Evolutionary conservation across 2,797 vertebrate species (phyloP).

Genomic region (Myotis vivesi): DNA sequence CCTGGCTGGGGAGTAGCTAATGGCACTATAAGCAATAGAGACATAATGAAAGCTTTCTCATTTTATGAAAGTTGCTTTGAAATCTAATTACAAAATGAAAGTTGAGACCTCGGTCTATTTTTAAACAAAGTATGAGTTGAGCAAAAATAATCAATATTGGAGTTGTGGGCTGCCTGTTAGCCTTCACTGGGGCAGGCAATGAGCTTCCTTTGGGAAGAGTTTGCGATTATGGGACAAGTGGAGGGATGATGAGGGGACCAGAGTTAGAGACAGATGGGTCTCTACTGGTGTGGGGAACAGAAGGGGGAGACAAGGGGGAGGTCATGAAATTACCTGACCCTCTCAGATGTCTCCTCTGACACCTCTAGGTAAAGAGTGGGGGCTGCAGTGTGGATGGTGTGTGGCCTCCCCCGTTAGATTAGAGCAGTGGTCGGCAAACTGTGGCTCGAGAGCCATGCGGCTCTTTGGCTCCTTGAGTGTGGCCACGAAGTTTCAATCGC

Average conservation of each 20-base stretch:
- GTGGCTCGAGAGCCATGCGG: too few relatives aligned
- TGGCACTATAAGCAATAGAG: conserved; percentile 7
- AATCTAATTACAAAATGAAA: conserved; percentile 73
- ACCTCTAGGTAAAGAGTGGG: not conserved
- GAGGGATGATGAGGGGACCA: not conserved
- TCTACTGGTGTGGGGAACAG: not conserved
- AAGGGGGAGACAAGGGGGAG: not conserved
- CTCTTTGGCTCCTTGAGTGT: too few relatives aligned
- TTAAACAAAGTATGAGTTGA: conserved; percentile 60
- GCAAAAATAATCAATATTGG: conserved; percentile 69
- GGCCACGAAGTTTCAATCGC: too few relatives aligned
- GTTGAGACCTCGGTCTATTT: conserved; percentile 73
- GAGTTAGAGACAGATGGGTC: not conserved
- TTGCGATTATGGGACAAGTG: not conserved
- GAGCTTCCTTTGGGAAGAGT: not conserved
- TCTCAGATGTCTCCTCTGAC: not conserved
- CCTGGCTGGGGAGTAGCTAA: conserved; percentile 33
- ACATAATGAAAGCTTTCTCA: conserved; percentile 52
- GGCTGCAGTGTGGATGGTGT: accelerated
- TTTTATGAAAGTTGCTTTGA: conserved; percentile 70
- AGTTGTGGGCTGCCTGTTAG: not conserved
- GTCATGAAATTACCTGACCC: not conserved
- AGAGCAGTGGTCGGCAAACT: not conserved
- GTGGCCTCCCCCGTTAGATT: not conserved
- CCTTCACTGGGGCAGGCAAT: not conserved